phyloP scores from a whole-genome alignment of 2,113 vertebrate genomes.

The Spermophilus dauricus region DNA sequence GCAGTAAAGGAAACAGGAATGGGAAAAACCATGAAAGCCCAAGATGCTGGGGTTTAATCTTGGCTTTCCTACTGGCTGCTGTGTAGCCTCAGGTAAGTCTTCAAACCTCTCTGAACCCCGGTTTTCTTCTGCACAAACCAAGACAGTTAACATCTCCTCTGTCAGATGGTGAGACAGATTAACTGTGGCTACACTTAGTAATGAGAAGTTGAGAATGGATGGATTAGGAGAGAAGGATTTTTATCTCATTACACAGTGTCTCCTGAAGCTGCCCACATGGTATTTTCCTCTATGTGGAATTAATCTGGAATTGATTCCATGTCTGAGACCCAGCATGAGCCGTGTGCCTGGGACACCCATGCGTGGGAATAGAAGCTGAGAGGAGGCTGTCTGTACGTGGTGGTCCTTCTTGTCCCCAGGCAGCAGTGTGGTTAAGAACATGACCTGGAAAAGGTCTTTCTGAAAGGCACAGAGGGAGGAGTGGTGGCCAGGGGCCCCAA shows the following conservation, averaged over 20 bases:
- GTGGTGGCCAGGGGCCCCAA: not conserved
- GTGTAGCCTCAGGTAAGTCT: not conserved
- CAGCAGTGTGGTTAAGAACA: not conserved
- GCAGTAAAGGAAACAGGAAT: not conserved
- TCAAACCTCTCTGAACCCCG: not conserved
- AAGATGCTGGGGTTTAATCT: not conserved
- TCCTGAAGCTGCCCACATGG: not conserved
- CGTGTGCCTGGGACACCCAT: not conserved
- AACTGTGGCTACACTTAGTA: not conserved
- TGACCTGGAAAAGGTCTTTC: not conserved
- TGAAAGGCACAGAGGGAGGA: not conserved
- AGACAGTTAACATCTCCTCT: not conserved
- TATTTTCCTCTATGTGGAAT: not conserved
- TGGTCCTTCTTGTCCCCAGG: not conserved
- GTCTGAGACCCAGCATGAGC: too few relatives aligned
- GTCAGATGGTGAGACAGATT: not conserved
- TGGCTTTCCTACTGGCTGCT: not conserved
- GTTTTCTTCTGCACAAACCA: not conserved
- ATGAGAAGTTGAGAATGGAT: not conserved
- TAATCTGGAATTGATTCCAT: not conserved
- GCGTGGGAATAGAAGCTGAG: not conserved
- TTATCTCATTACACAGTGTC: not conserved
- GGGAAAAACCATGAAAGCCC: not conserved
- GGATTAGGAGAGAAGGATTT: not conserved
- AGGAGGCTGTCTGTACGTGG: not conserved